Percentiles rank a stretch among this genome's conserved stretches.
These are phyloP conservation scores for Tachyglossus aculeatus DNA, from an alignment of 2,797 vertebrate species.

Conservation along the genomic window DNA sequence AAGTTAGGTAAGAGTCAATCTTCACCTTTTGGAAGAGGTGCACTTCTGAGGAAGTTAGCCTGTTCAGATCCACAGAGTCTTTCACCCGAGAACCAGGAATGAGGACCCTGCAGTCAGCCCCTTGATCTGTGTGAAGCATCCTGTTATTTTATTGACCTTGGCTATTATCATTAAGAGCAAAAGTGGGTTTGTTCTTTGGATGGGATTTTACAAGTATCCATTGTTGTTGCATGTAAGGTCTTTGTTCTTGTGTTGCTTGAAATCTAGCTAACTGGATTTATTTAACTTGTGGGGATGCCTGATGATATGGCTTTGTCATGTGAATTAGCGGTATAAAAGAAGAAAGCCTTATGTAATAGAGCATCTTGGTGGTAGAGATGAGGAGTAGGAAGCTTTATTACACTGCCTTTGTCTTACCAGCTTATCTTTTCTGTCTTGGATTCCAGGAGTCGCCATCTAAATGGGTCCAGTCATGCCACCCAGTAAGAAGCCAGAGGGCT, in stretches of 20 bases:
- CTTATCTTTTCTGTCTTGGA: conserved; percentile 43
- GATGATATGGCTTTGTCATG: background rate
- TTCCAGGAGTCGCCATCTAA: conserved; percentile 87
- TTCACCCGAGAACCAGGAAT: background rate
- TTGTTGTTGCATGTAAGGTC: background rate
- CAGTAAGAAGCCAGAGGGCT: conserved; percentile 97
- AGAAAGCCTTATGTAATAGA: background rate
- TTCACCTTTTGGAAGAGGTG: background rate
- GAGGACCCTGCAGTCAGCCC: background rate
- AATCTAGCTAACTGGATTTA: background rate
- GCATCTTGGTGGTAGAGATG: background rate
- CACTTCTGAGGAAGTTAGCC: background rate
- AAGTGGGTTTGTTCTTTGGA: background rate
- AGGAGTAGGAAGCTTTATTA: conserved; percentile 22
- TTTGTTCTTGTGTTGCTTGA: background rate
- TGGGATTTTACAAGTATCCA: background rate
- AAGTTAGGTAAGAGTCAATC: background rate
- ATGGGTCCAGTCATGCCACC: conserved; percentile 99
- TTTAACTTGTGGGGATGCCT: background rate
- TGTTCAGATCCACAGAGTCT: background rate
- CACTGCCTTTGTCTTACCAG: conserved; percentile 7
- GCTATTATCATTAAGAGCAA: background rate
- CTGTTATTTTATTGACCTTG: background rate
- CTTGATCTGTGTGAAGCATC: background rate
- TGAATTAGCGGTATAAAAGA: background rate